These are phyloP conservation scores for Oncorhynchus nerka DNA, from an alignment of 2,113 vertebrate genomes.

Conservation along the genomic window DNA sequence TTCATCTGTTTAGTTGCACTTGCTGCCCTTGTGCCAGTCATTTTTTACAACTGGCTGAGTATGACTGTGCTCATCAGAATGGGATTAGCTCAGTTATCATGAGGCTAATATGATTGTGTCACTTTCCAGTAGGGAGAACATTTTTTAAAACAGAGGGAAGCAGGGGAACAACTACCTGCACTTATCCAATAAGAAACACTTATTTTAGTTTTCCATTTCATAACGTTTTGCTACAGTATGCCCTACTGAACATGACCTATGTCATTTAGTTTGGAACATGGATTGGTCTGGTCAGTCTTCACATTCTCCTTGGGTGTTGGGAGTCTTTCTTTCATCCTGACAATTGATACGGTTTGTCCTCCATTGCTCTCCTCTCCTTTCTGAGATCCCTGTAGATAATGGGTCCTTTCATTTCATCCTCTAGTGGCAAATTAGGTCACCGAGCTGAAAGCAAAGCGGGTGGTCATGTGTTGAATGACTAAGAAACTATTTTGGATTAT, in stretches of 20 bases:
- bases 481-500: background rate
- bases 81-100: slow-evolving; percentile 1
- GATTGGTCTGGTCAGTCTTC: background rate
- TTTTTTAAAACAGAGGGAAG: too few species aligned
- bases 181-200: too few species aligned
- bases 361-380: background rate
- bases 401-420: slow-evolving; percentile 19
- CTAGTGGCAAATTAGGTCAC: slow-evolving; percentile 20
- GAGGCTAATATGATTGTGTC: background rate
- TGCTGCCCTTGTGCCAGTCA: background rate
- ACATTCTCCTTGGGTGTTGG: background rate
- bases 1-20: too few species aligned
- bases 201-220: too few species aligned
- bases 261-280: background rate
- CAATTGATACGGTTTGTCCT: background rate
- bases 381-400: slow-evolving; percentile 1
- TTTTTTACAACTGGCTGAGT: background rate
- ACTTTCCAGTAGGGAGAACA: too few species aligned
- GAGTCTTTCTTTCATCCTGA: background rate
- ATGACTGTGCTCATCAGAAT: background rate
- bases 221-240: too few species aligned
- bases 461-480: background rate
- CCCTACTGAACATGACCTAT: background rate
- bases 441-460: background rate
- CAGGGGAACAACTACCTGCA: too few species aligned